These are phyloP conservation scores for Natator depressus DNA, from an alignment of 2,113 vertebrate genomes.

Conservation along the genomic window DNA sequence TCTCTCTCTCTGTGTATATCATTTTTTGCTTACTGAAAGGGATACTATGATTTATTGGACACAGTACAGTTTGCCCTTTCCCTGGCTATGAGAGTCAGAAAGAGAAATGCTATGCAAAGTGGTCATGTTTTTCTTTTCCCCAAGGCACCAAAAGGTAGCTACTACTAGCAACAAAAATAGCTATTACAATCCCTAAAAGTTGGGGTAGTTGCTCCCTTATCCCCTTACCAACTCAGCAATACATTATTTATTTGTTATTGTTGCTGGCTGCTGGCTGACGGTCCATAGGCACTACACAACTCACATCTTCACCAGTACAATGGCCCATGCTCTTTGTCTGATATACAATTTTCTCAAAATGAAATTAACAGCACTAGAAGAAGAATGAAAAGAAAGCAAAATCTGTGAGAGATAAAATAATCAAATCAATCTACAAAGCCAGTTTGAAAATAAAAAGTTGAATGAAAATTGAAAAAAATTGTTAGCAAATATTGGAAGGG, in stretches of 20 bases:
- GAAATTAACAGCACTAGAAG: conserved; percentile 30
- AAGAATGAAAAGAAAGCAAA: conserved; percentile 34
- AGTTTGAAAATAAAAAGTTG: not conserved
- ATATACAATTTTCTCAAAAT: conserved; percentile 48
- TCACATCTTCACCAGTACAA: not conserved
- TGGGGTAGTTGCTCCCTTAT: not conserved
- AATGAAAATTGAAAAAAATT: not conserved
- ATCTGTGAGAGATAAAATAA: not conserved
- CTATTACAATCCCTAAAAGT: not conserved
- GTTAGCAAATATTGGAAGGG: not conserved
- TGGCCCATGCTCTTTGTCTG: not conserved
- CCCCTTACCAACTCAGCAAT: not conserved
- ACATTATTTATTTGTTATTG: not conserved
- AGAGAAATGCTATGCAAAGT: not conserved
- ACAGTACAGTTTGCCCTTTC: not conserved
- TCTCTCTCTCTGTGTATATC: too few species aligned
- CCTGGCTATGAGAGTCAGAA: not conserved
- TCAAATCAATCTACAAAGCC: not conserved
- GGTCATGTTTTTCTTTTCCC: not conserved
- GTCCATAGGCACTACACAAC: conserved; percentile 20
- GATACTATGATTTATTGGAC: not conserved
- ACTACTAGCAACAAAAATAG: conserved; percentile 27
- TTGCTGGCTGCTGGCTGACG: conserved; percentile 8
- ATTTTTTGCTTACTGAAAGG: not conserved
- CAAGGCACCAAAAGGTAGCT: not conserved